Conservation (phyloP, 2,797 vertebrate species). For the Parauchenoglanis punctatus region DNA sequence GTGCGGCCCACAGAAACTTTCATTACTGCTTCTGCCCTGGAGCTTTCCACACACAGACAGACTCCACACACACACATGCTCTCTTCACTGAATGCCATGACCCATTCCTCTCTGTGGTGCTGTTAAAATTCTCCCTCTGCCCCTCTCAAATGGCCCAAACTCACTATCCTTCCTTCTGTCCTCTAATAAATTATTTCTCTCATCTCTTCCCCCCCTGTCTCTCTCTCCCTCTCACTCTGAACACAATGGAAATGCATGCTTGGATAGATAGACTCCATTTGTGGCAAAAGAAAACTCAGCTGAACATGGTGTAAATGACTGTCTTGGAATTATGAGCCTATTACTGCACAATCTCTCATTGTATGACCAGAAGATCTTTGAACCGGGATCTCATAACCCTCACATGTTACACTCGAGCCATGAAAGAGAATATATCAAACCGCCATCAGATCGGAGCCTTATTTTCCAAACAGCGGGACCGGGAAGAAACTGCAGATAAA, state of each 20-base stretch:
- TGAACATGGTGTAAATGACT: slow-evolving; percentile 22
- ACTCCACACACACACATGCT: slow-evolving; percentile 29
- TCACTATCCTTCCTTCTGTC: slow-evolving; percentile 16
- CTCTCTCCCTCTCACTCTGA: slow-evolving; percentile 26
- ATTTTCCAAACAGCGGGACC: slow-evolving; percentile 44
- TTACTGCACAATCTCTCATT: slow-evolving; percentile 35
- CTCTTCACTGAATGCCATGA: slow-evolving; percentile 42
- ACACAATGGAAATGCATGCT: slow-evolving; percentile 9
- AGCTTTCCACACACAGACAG: slow-evolving; percentile 48
- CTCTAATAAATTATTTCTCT: slow-evolving; percentile 33
- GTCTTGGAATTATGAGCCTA: slow-evolving; percentile 32
- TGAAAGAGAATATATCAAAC: slow-evolving; percentile 43
- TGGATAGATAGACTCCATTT: slow-evolving; percentile 26
- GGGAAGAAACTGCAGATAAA: slow-evolving; percentile 36
- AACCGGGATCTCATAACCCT: slow-evolving; percentile 32
- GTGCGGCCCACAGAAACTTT: slow-evolving; percentile 74
- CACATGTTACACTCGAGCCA: neutral
- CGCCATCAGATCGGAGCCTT: slow-evolving; percentile 18
- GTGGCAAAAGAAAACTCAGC: slow-evolving; percentile 20
- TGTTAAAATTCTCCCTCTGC: slow-evolving; percentile 32
- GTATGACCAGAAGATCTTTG: slow-evolving; percentile 19
- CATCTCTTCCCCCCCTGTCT: neutral
- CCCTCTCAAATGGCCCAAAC: slow-evolving; percentile 25
- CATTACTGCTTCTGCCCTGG: slow-evolving; percentile 67
- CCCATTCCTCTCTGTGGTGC: slow-evolving; percentile 59